phyloP scores from a whole-genome alignment of 2,888 invertebrate genomes.

The Eilema griseolum region DNA sequence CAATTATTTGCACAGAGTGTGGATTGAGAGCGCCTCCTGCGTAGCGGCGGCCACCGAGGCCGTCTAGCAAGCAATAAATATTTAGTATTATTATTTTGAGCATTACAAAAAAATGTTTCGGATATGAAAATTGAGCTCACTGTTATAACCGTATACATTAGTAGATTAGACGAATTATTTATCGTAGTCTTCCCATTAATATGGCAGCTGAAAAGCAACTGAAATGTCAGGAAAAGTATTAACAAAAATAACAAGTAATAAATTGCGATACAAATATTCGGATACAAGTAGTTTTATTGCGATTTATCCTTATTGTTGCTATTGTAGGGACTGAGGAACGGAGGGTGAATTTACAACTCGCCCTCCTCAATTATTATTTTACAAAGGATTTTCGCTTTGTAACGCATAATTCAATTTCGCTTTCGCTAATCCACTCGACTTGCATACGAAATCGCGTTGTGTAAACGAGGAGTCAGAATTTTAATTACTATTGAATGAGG shows the following conservation, averaged over 20 bases:
- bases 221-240: neutral
- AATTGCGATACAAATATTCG: neutral
- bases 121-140: too few relatives aligned
- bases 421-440: neutral
- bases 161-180: neutral
- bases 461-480: neutral
- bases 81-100: too few relatives aligned
- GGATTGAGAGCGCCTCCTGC: too few relatives aligned
- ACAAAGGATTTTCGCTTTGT: neutral
- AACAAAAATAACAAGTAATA: constrained; percentile 4
- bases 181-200: neutral
- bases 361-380: neutral
- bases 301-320: neutral
- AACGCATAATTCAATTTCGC: neutral
- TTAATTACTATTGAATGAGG: neutral
- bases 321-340: neutral
- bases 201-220: neutral
- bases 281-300: neutral
- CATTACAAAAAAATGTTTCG: too few relatives aligned
- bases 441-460: neutral
- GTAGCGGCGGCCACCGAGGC: too few relatives aligned
- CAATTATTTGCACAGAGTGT: too few relatives aligned
- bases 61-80: too few relatives aligned
- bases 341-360: neutral
- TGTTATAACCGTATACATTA: neutral